These are phyloP conservation scores for Drosophila lutescens DNA, from an alignment of 2,888 invertebrate species.

Conservation along the genomic window DNA sequence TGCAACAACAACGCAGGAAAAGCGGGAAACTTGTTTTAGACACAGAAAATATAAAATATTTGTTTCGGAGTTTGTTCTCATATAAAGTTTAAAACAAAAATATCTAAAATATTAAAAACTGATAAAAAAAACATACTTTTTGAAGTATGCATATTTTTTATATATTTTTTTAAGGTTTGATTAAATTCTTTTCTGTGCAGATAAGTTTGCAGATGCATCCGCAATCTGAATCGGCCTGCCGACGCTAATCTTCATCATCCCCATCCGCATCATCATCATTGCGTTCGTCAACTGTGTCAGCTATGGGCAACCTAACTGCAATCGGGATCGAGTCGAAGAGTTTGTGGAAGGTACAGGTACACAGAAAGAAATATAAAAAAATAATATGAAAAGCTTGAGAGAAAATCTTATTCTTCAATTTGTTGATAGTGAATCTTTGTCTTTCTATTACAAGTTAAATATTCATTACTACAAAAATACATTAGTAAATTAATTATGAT, in stretches of 20 bases:
- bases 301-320: constrained; percentile 72
- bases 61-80: too few relatives aligned
- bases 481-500: too few relatives aligned
- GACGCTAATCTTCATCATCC: constrained; percentile 75
- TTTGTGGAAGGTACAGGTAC: constrained; percentile 13
- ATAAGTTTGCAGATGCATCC: constrained; percentile 70
- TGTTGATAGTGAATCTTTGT: too few relatives aligned
- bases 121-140: too few relatives aligned
- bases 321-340: constrained; percentile 42
- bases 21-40: constrained; percentile 59
- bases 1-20: constrained; percentile 56
- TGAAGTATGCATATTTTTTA: too few relatives aligned
- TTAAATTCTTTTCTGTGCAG: constrained; percentile 13
- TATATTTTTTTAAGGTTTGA: too few relatives aligned
- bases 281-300: constrained; percentile 79
- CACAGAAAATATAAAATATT: background rate
- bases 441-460: too few relatives aligned
- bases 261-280: constrained; percentile 58
- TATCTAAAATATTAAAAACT: too few relatives aligned
- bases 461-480: too few relatives aligned
- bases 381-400: too few relatives aligned
- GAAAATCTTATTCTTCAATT: too few relatives aligned
- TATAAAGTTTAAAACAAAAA: too few relatives aligned
- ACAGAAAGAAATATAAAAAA: background rate
- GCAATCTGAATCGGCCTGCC: constrained; percentile 72